phyloP scores from a whole-genome alignment of 2,113 vertebrate species.

The Aptenodytes forsteri region DNA sequence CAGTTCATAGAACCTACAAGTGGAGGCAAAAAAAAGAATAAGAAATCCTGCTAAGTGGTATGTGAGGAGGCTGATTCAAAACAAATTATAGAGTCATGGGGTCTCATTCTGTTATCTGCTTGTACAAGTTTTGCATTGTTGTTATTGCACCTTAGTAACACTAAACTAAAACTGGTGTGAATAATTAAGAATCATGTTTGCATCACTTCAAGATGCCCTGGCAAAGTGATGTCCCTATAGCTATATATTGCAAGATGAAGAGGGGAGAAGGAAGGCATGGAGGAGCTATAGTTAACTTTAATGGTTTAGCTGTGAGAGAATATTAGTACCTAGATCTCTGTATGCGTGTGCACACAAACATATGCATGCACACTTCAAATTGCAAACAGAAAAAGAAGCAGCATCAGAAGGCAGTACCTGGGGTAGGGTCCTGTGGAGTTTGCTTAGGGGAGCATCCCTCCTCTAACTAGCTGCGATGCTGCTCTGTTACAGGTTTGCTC shows the following conservation, averaged over 20 bases:
- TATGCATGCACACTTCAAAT: background rate
- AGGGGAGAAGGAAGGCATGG: background rate
- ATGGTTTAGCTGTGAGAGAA: background rate
- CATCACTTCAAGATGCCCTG: background rate
- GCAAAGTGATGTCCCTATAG: background rate
- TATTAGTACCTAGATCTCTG: background rate
- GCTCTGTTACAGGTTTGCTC: background rate
- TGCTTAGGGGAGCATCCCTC: background rate
- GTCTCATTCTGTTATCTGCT: background rate
- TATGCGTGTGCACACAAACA: background rate
- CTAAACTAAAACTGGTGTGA: background rate
- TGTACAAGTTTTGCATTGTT: background rate
- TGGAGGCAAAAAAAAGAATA: accelerated
- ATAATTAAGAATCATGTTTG: background rate
- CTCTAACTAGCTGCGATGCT: background rate
- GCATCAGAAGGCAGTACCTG: background rate
- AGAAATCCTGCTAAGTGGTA: background rate
- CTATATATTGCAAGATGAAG: background rate
- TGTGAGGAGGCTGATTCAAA: background rate
- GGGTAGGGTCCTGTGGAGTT: too few species aligned
- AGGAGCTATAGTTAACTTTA: background rate
- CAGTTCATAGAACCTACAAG: background rate
- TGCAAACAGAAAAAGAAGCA: background rate
- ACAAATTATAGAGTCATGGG: background rate
- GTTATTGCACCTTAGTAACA: background rate